Conservation (phyloP, 2,797 vertebrate species). For the Ctenopoma multispine region DNA sequence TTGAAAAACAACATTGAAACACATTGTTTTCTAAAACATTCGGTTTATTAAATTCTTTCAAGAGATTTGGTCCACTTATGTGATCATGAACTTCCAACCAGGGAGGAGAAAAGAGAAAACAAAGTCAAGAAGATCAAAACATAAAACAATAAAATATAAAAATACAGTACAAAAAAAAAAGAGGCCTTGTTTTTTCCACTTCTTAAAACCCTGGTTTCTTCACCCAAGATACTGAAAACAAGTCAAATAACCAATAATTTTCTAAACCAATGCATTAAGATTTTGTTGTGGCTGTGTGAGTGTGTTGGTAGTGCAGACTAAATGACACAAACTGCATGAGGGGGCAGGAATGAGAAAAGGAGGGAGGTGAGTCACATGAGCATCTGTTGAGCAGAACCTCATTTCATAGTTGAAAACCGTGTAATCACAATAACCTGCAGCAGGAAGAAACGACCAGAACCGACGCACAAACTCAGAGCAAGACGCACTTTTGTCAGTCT, state of each 20-base stretch:
- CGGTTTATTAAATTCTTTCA: constrained; percentile 88
- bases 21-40: constrained; percentile 78
- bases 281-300: constrained; percentile 46
- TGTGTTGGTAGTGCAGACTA: constrained; percentile 28
- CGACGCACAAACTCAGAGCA: not conserved
- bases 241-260: constrained; percentile 33
- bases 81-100: constrained; percentile 83
- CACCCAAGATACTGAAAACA: constrained; percentile 59
- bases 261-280: constrained; percentile 43
- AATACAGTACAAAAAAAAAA: constrained; percentile 84
- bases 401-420: not conserved
- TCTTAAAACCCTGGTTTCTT: constrained; percentile 77
- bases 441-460: not conserved
- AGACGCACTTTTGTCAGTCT: not conserved
- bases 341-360: not conserved
- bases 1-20: not conserved
- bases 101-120: constrained; percentile 79
- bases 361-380: constrained; percentile 4
- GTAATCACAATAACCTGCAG: not conserved
- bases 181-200: constrained; percentile 68
- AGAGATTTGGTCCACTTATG: constrained; percentile 88
- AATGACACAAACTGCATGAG: constrained; percentile 27
- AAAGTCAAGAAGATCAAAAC: constrained; percentile 59
- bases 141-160: constrained; percentile 59
- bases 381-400: not conserved